A percentile compares a stretch with the other conserved stretches of the same genome.
Conservation (phyloP, 1,140 invertebrate species). For the Lethrus apterus region DNA sequence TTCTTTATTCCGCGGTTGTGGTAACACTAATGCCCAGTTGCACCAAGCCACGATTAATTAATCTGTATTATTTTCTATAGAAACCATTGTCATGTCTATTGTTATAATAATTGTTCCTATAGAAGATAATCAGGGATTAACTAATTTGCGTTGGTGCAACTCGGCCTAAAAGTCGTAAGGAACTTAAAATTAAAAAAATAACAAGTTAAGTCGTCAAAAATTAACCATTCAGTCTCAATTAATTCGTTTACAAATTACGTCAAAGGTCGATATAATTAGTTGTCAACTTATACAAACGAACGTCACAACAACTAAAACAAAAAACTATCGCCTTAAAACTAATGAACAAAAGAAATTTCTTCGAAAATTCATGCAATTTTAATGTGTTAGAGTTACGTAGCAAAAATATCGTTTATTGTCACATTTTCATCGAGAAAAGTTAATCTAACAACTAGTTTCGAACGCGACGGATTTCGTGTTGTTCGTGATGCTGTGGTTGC, state of each 20-base stretch:
- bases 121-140: too few species aligned
- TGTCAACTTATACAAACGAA: neutral
- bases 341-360: neutral
- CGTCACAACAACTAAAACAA: neutral
- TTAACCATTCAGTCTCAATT: too few species aligned
- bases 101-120: too few species aligned
- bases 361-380: neutral
- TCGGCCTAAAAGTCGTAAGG: too few species aligned
- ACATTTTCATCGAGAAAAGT: neutral
- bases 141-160: too few species aligned
- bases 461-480: conserved; percentile 42
- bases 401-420: neutral
- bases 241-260: neutral
- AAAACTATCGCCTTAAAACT: neutral
- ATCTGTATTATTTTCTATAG: too few species aligned
- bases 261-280: neutral
- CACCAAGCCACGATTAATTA: too few species aligned
- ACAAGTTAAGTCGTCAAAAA: too few species aligned
- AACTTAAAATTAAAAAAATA: too few species aligned
- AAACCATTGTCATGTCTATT: too few species aligned
- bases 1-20: too few species aligned
- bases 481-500: conserved; percentile 63
- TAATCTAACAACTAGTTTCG: conserved; percentile 50
- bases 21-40: too few species aligned
- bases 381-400: neutral